phyloP scores from a whole-genome alignment of 2,113 vertebrate species.

The Octodon degus region DNA sequence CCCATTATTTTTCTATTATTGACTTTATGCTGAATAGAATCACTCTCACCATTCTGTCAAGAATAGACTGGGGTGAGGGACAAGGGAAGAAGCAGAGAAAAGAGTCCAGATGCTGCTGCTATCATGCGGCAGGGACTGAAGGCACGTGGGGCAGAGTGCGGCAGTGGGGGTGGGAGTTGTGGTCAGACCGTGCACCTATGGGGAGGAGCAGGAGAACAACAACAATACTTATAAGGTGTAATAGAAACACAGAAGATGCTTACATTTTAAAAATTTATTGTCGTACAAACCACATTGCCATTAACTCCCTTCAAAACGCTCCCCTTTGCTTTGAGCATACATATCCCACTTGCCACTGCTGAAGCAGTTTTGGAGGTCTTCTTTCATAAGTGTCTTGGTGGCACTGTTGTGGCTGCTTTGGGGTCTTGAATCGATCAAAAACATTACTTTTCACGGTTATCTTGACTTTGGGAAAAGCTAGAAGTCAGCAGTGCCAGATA shows the following conservation, averaged over 20 bases:
- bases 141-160: neutral
- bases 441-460: neutral
- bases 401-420: neutral
- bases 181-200: neutral
- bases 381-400: neutral
- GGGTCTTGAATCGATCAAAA: neutral
- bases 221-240: neutral
- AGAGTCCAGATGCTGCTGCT: neutral
- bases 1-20: neutral
- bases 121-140: accelerated
- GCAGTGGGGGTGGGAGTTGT: neutral
- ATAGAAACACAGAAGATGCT: neutral
- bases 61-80: neutral
- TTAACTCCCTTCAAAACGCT: neutral
- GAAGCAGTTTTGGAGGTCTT: neutral
- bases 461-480: neutral
- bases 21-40: neutral
- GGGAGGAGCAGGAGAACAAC: neutral
- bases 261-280: neutral
- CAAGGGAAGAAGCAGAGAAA: neutral
- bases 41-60: neutral
- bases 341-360: neutral
- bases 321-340: neutral
- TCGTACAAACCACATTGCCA: neutral
- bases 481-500: neutral